Evolutionary conservation across 2,888 invertebrate species (phyloP).

Genomic region (Unio delphinus): DNA sequence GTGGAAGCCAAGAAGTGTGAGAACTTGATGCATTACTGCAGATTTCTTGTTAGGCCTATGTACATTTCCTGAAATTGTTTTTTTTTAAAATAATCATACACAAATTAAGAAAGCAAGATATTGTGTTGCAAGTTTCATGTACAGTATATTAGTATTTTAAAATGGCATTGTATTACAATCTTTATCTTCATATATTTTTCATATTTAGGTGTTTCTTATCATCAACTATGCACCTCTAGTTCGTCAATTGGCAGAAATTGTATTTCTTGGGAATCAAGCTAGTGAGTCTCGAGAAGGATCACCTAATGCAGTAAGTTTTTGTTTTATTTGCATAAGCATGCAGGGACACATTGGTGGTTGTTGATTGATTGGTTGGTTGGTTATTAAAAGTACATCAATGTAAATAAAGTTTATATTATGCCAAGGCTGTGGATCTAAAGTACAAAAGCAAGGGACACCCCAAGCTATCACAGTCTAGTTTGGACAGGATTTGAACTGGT

Average conservation of each 20-base stretch:
- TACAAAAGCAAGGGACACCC: no score
- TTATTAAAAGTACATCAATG: neutral
- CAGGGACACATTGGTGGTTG: neutral
- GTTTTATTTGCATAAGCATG: neutral
- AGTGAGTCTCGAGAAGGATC: constrained; percentile 26
- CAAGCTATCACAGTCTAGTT: no score
- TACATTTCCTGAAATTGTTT: neutral
- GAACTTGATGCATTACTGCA: no score
- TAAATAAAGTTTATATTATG: no score
- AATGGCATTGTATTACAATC: neutral
- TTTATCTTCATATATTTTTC: constrained; percentile 8
- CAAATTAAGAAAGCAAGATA: neutral
- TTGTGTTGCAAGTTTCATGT: neutral
- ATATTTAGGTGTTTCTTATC: constrained; percentile 84
- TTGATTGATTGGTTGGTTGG: neutral
- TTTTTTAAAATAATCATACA: neutral
- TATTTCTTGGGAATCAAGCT: constrained; percentile 83
- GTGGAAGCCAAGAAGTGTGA: no score
- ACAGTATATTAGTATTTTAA: no score
- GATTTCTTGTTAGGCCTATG: no score
- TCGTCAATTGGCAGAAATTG: constrained; percentile 88
- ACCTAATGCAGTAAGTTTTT: constrained; percentile 50
- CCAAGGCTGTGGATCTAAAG: no score
- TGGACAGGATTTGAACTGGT: no score
- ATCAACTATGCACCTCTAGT: constrained; percentile 92